A percentile compares a stretch with the other conserved stretches of the same genome.
Conservation (phyloP, 1,140 invertebrate species). For the Penaeus japonicus region DNA sequence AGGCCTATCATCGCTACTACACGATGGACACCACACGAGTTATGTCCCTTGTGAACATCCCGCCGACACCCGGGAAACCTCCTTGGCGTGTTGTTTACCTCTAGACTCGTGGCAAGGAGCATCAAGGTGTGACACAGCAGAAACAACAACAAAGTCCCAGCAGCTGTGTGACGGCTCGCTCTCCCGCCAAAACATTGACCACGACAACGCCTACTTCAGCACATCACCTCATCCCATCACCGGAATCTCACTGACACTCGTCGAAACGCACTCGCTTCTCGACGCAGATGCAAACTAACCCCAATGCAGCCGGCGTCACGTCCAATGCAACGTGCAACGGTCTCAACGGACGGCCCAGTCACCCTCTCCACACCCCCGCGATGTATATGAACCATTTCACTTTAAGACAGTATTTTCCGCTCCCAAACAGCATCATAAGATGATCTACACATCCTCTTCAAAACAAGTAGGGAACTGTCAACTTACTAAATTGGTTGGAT, state of each 20-base stretch:
- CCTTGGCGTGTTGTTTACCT: not conserved
- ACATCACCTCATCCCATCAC: not conserved
- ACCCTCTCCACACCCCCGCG: conserved; percentile 1
- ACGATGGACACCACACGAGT: no score
- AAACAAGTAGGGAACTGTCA: conserved; percentile 30
- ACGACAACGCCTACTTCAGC: conserved; percentile 11
- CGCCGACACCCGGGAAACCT: not conserved
- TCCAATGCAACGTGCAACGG: conserved; percentile 21
- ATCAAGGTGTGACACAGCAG: not conserved
- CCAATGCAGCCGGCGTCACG: not conserved
- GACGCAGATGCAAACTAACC: not conserved
- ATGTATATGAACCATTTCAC: no score
- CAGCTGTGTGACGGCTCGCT: conserved; percentile 31
- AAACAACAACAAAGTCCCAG: not conserved
- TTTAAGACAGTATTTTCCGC: not conserved
- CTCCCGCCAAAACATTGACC: conserved; percentile 46
- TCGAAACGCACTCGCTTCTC: not conserved
- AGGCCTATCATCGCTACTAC: no score
- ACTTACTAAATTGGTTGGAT: conserved; percentile 36
- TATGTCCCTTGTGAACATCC: not conserved
- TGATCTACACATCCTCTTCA: conserved; percentile 3
- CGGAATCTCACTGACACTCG: not conserved
- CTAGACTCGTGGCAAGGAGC: not conserved
- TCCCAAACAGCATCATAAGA: not conserved
- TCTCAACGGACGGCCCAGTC: not conserved